Evolutionary conservation across 2,888 invertebrate species (phyloP).

Genomic region (Platynereis dumerilii): DNA sequence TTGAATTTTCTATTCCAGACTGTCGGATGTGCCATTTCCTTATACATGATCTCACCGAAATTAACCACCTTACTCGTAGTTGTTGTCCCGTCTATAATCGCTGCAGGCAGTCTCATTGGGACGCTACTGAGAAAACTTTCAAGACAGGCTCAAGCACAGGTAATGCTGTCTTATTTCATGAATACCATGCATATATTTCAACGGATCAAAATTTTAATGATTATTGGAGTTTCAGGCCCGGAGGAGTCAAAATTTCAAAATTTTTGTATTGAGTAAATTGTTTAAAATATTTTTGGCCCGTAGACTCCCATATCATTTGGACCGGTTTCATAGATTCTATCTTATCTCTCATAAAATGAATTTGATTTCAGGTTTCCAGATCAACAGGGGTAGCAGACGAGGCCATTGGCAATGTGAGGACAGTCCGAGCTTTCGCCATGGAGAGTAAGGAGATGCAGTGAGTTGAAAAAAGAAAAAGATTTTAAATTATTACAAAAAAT

Average conservation of each 20-base stretch:
- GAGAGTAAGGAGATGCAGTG: constrained; percentile 79
- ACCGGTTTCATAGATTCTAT: too few species aligned
- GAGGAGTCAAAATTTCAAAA: too few species aligned
- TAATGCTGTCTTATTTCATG: too few species aligned
- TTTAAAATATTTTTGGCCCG: too few species aligned
- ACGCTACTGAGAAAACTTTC: constrained; percentile 78
- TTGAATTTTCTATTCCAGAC: constrained; percentile 42
- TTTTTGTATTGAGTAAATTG: too few species aligned
- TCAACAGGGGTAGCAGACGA: constrained; percentile 91
- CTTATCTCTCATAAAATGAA: too few species aligned
- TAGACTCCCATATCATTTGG: too few species aligned
- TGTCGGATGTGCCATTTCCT: constrained; percentile 66
- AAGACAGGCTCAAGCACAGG: constrained; percentile 82
- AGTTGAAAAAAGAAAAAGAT: too few species aligned
- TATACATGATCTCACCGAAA: constrained; percentile 88
- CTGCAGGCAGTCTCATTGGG: constrained; percentile 84
- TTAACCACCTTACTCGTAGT: constrained; percentile 84
- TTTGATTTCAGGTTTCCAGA: constrained; percentile 74
- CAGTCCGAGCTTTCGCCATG: constrained; percentile 92
- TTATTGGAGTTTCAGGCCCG: too few species aligned
- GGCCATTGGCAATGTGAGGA: constrained; percentile 89
- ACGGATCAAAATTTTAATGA: too few species aligned
- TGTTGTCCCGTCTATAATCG: constrained; percentile 85
- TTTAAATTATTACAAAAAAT: too few species aligned
- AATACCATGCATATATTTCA: too few species aligned